These are phyloP conservation scores for Tauraco erythrolophus DNA, from an alignment of 2,113 vertebrate species.

Conservation along the genomic window DNA sequence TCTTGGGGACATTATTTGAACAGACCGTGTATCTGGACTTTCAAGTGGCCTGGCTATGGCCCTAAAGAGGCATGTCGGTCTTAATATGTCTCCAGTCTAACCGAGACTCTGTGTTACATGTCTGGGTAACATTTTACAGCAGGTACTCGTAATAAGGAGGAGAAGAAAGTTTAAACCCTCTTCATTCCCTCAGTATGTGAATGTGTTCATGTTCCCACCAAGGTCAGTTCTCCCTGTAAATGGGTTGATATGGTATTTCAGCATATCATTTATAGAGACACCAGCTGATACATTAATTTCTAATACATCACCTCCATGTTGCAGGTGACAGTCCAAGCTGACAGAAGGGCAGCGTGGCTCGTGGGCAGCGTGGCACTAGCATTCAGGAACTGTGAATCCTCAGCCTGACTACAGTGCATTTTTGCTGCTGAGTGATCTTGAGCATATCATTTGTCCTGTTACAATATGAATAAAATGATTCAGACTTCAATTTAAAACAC, in stretches of 20 bases:
- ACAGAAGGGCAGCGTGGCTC: neutral
- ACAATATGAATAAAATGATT: neutral
- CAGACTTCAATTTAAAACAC: constrained; percentile 8
- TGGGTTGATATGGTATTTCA: neutral
- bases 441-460: neutral
- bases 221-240: neutral
- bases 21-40: neutral
- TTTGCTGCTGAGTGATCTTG: neutral
- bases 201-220: neutral
- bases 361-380: neutral
- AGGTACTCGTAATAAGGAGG: neutral
- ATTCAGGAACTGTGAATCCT: neutral
- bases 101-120: neutral
- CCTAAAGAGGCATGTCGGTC: neutral
- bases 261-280: neutral
- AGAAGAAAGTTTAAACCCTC: neutral
- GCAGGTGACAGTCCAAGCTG: neutral
- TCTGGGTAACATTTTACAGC: neutral
- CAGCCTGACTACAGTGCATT: neutral
- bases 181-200: neutral
- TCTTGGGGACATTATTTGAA: neutral
- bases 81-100: neutral
- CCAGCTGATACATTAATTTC: neutral
- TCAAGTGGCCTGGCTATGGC: neutral
- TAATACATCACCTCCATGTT: neutral